Evolutionary conservation across 2,888 invertebrate species (phyloP).

Genomic region (Desoria tigrina): DNA sequence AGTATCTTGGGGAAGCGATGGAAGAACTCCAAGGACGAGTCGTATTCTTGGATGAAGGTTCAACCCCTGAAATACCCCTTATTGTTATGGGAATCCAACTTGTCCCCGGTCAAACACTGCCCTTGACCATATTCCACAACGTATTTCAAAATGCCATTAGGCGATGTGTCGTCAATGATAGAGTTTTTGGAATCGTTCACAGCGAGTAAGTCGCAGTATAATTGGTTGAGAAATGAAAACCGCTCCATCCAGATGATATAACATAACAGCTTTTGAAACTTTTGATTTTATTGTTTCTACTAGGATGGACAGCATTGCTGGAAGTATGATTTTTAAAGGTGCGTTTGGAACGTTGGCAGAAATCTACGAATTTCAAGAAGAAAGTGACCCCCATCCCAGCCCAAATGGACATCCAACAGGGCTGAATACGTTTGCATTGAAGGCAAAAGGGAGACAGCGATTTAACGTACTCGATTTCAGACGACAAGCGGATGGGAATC

Average conservation of each 20-base stretch:
- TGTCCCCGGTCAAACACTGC: conserved; percentile 78
- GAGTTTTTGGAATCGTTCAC: conserved; percentile 68
- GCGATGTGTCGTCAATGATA: conserved; percentile 63
- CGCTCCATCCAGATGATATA: too few relatives aligned
- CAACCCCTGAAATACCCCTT: conserved; percentile 62
- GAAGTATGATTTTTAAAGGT: conserved; percentile 37
- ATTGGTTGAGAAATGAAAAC: neutral
- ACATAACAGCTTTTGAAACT: too few relatives aligned
- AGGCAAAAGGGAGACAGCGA: conserved; percentile 75
- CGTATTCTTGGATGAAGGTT: conserved; percentile 63
- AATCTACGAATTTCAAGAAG: conserved; percentile 65
- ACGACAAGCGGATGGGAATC: conserved; percentile 59
- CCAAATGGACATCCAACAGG: conserved; percentile 16
- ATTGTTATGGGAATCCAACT: conserved; percentile 66
- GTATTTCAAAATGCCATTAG: conserved; percentile 64
- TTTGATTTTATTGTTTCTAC: neutral
- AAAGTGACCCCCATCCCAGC: conserved; percentile 47
- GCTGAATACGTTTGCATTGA: conserved; percentile 56
- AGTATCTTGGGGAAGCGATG: conserved; percentile 65
- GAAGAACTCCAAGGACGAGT: conserved; percentile 68
- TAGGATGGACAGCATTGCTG: conserved; percentile 32
- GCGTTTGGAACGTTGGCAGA: conserved; percentile 67
- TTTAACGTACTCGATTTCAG: conserved; percentile 65
- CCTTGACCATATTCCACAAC: conserved; percentile 66
- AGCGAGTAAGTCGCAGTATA: conserved; percentile 58